These are phyloP conservation scores for Pteropus alecto DNA, from an alignment of 2,113 vertebrate genomes.

Conservation along the genomic window DNA sequence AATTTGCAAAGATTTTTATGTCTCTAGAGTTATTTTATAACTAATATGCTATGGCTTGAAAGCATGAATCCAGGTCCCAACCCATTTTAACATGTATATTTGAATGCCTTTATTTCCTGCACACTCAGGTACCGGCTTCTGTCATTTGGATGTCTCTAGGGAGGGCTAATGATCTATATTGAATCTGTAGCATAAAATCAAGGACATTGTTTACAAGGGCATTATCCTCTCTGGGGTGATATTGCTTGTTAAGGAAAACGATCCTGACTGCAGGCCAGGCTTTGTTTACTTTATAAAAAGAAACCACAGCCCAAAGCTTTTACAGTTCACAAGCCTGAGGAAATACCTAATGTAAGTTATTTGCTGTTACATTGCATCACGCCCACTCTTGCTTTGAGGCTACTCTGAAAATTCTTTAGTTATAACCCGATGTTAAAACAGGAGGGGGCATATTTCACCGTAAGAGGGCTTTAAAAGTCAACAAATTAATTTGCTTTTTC, in stretches of 20 bases:
- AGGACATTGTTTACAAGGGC: neutral
- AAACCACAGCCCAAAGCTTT: neutral
- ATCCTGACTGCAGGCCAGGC: neutral
- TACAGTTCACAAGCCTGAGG: neutral
- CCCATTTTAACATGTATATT: neutral
- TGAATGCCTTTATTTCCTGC: neutral
- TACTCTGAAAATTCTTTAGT: slow-evolving; percentile 12
- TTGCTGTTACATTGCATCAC: neutral
- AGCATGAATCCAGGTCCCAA: neutral
- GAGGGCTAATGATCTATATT: neutral
- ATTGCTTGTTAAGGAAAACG: neutral
- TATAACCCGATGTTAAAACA: slow-evolving; percentile 37
- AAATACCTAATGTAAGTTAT: slow-evolving; percentile 2
- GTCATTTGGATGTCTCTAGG: neutral
- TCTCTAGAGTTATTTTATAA: neutral
- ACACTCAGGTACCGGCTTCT: neutral
- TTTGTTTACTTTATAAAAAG: slow-evolving; percentile 49
- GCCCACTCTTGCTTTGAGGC: neutral
- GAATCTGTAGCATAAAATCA: neutral
- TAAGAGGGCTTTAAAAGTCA: slow-evolving; percentile 69
- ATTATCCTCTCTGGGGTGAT: neutral
- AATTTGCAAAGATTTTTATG: slow-evolving; percentile 13
- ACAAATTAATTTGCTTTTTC: slow-evolving; percentile 72
- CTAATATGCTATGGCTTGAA: neutral
- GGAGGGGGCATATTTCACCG: slow-evolving; percentile 52